Base-by-base conservation (phyloP, 64 coral and sea anemone species). In the Hydrozoanthus tunicans region DNA sequence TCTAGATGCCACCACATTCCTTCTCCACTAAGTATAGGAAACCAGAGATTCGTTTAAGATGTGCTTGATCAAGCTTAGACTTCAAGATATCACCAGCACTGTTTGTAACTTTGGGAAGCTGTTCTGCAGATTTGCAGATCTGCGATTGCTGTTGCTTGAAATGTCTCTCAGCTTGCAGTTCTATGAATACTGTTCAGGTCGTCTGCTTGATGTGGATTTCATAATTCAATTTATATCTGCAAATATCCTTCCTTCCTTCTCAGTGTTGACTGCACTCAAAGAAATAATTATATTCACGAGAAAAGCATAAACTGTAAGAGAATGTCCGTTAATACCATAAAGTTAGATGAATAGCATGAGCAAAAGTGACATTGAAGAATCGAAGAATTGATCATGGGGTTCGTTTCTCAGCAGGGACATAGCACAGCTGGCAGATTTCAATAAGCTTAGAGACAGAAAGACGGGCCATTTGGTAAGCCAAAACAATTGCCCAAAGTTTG, bases 1-100 rank as follows among this genome's bases (percentile, higher is more conserved):
- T 85, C 81, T 85, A 59, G 59, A 25, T 85, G 81, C 81, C 81
- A 85, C 77, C 77, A 79, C 77, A 79, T 56, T 56, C 77, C 77
- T 60, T 79, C 77, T 57, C 77, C 77, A 71, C 68, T 20, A 20
- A 20, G 20, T 20, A 20, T 5, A 66, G 4, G 8, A 13, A 66
- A 66, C 17, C 64, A 66, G 64, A 66, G 17, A 66, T 66, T 66
- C 64, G 11, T 9, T 66, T 17, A 66, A 66, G 64, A 66, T 66
- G 64, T 3, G 64, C 64, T 66, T 66, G 64, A 66, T 7, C 11
- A 17, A 66, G 64, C 17, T 66, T 13, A 43, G 75, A 20, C 20
- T 20, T 20, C 20, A 20, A 20, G 32, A 78, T 14, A 56, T 78
- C 75, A 3, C 53, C 26, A 13, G 75, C 26, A 51, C 15, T 78